Percentiles rank a stretch among this genome's conserved stretches.
Evolutionary conservation across 2,888 invertebrate genomes (phyloP).

Genomic region (Hyposoter dolosus): DNA sequence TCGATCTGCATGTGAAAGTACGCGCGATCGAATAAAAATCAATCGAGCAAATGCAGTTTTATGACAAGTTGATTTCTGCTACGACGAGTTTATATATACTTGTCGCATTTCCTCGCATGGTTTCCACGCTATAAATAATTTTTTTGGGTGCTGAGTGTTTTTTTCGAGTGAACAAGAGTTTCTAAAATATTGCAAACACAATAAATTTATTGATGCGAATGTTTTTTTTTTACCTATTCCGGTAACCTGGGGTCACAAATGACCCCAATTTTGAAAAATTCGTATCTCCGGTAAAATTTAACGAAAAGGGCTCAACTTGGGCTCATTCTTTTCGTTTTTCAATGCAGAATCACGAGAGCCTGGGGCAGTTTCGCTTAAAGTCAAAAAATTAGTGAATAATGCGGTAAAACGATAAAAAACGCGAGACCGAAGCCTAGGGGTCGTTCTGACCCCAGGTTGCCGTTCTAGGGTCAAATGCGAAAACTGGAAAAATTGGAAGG

Average conservation of each 20-base stretch:
- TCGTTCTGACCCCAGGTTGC: no score
- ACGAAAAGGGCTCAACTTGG: no score
- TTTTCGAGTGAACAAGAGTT: not conserved
- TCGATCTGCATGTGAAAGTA: slow-evolving; percentile 24
- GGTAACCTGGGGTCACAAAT: no score
- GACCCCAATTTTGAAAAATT: no score
- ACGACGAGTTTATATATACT: slow-evolving; percentile 5
- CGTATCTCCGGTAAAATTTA: no score
- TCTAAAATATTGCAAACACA: not conserved
- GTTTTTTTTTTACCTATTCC: no score
- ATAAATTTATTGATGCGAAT: not conserved
- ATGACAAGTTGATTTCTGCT: not conserved
- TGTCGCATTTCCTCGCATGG: not conserved
- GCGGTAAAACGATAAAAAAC: not conserved
- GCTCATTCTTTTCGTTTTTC: no score
- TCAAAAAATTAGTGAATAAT: not conserved
- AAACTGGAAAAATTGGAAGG: not conserved
- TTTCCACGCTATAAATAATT: not conserved
- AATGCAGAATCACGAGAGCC: no score
- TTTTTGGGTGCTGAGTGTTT: not conserved
- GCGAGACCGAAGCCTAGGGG: no score
- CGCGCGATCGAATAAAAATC: not conserved
- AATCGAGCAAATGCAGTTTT: not conserved
- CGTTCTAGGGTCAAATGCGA: not conserved
- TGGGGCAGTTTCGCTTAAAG: no score